Percentiles rank a stretch among this genome's conserved stretches.
Conservation (phyloP, 2,113 vertebrate species). For the Pungitius pungitius region DNA sequence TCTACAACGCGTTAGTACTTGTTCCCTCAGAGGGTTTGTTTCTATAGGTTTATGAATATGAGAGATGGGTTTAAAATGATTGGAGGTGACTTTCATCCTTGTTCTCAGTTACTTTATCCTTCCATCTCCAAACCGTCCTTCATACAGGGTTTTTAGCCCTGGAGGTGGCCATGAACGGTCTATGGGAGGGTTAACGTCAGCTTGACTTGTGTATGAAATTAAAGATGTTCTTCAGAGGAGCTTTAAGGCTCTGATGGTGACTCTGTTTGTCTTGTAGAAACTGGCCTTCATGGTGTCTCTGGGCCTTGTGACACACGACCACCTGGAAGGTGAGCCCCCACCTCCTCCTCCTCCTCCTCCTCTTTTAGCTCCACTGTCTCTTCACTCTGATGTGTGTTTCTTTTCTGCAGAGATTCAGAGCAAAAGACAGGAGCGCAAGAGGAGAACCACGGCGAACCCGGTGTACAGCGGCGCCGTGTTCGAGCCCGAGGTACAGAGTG, state of each 20-base stretch:
- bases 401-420: slow-evolving; percentile 93
- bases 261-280: slow-evolving; percentile 82
- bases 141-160: too few relatives aligned
- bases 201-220: too few relatives aligned
- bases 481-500: slow-evolving; percentile 91
- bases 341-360: not conserved
- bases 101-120: too few relatives aligned
- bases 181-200: too few relatives aligned
- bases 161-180: too few relatives aligned
- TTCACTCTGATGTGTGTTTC: not conserved
- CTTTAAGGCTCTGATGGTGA: not conserved
- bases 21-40: too few relatives aligned
- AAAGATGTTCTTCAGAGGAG: too few relatives aligned
- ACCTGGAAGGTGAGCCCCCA: slow-evolving; percentile 89
- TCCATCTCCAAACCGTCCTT: too few relatives aligned
- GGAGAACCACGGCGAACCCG: slow-evolving; percentile 97
- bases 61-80: too few relatives aligned
- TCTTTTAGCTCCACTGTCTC: not conserved
- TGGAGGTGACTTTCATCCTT: too few relatives aligned
- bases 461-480: slow-evolving; percentile 98
- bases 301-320: slow-evolving; percentile 95
- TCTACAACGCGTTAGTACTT: too few relatives aligned
- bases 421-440: slow-evolving; percentile 95
- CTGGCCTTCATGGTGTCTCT: slow-evolving; percentile 99
- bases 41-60: too few relatives aligned